Base-by-base conservation (phyloP, 1,140 invertebrate species). In the Bombus superbus region DNA sequence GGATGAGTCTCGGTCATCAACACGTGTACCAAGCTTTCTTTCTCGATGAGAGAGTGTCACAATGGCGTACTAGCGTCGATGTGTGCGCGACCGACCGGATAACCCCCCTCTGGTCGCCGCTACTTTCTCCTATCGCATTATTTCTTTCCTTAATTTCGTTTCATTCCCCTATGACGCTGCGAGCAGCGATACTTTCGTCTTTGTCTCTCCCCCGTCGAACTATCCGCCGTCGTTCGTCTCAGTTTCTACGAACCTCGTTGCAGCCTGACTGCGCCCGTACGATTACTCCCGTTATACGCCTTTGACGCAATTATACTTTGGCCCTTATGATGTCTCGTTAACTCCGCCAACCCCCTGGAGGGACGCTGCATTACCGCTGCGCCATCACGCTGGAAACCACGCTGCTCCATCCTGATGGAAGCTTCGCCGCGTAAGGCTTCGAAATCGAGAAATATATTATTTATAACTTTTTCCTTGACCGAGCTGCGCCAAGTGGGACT, bases 1-100 rank as follows among this genome's bases (percentile, higher is more conserved):
- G 89, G 91, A 91, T 83, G 89, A 92, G 90, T 92, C 89, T 87
- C 81, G 91, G 89, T 94, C 91, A 93, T 94, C 94, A 90, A 93
- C 92, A 89, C 90, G 76, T 91, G 86, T 91, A 89, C 72, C 87
- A 74, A 81, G 64, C 80, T 71, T 72, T 73, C 78, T 73, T 42
- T 47, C 84, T 22, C 47, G 62, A 82, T 13, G 84, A 81, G 76
- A 47, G 66, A 13, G 73, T 40, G 10, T 13, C 3, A 59, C 80
- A 53, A 76, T 73, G 64, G 75, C 62, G 68, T 76, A 69, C 32
- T 15, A 40, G 9, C 38, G 40, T 32, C 47, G 35, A 10, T 44
- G 59, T 53, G 57, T 62, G 32, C 25, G 25, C 18, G 59, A 9
- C 18, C 25, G 25, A 47, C 53, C 44, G 66, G 22, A 38, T 62